Base-by-base conservation (phyloP, 2,113 vertebrate genomes). In the Oceanites oceanicus region DNA sequence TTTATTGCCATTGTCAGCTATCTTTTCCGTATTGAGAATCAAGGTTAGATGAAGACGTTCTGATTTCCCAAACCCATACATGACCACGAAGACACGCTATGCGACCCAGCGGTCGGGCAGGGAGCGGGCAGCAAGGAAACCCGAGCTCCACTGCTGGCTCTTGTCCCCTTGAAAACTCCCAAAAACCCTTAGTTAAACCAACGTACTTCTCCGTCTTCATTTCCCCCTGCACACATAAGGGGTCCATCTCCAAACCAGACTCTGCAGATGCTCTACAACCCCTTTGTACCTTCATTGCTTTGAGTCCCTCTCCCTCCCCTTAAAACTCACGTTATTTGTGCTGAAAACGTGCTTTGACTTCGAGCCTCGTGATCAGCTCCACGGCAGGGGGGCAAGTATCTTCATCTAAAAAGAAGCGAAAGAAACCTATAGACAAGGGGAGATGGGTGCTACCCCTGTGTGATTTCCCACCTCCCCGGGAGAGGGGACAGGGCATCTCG, bases 1-100 rank as follows among this genome's bases (percentile, higher is more conserved):
- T 95, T 96, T 85, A 81, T 42, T 91, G 91, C 89, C 71, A 82
- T 92, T 94, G 76, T 94, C 95, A 92, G 94, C 78, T 95, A 92
- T 91, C 91, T 95, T 95, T 92, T 82, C 78, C 25, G 0, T 76
- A 95, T 79, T 18, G 38, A 78, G 83, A 50, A 56, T 30, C 4
- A 3, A 66, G 70, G 32, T 68, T 5, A 29, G 61, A 82, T 42
- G 67, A 79, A 50, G 90, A 76, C 3, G 45, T n/a, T 91, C 76
- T 50, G 53, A 17, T 85, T 68, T 44, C 90, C 72, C 42, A 15
- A 76, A 68, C 21, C 66, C 66, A 1, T 2, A 23, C 27, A 52
- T 0, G 20, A 92, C 18, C 18, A 32, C 40, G n/a, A 71, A 53
- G 50, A 76, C 40, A 58, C 0, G 1, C 34, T 3, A 1, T 11